Percentiles rank a stretch among this genome's conserved stretches.
Evolutionary conservation across 2,113 vertebrate species (phyloP).

Genomic region (Paralichthys olivaceus): DNA sequence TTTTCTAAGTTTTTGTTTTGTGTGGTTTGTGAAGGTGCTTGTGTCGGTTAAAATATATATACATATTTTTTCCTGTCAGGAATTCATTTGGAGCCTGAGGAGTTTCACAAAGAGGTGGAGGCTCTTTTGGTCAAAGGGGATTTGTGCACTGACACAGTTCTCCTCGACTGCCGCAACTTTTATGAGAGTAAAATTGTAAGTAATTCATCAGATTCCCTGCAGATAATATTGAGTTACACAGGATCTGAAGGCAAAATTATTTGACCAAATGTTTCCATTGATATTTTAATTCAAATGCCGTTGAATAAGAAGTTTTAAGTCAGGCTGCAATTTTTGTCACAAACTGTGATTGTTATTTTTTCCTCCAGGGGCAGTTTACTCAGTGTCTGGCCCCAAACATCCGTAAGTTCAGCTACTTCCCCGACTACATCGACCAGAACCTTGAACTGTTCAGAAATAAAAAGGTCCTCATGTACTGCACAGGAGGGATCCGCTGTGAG

Average conservation of each 20-base stretch:
- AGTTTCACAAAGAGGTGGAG: slow-evolving; percentile 94
- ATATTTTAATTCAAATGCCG: no score
- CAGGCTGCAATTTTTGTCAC: background rate
- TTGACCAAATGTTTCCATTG: background rate
- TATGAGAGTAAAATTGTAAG: slow-evolving; percentile 99
- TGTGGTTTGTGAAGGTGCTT: background rate
- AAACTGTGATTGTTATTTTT: no score
- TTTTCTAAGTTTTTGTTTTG: background rate
- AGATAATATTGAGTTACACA: background rate
- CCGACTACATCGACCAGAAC: slow-evolving; percentile 93
- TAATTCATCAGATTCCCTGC: slow-evolving; percentile 15
- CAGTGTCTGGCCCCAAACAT: slow-evolving; percentile 94
- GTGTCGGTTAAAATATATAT: background rate
- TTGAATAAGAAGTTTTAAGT: background rate
- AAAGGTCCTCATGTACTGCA: slow-evolving; percentile 97
- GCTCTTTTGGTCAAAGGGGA: slow-evolving; percentile 82
- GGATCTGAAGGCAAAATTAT: background rate
- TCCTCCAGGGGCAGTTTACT: slow-evolving; percentile 89
- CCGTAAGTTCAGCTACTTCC: slow-evolving; percentile 99
- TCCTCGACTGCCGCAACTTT: slow-evolving; percentile 97
- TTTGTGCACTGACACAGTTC: slow-evolving; percentile 84
- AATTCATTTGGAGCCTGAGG: slow-evolving; percentile 89
- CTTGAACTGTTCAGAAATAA: slow-evolving; percentile 92
- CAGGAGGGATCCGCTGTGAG: slow-evolving; percentile 97
- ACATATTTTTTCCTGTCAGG: slow-evolving; percentile 78